A percentile compares a stretch with the other conserved stretches of the same genome.
phyloP scores from a whole-genome alignment of 1,140 invertebrate genomes.

The Eueides isabella region DNA sequence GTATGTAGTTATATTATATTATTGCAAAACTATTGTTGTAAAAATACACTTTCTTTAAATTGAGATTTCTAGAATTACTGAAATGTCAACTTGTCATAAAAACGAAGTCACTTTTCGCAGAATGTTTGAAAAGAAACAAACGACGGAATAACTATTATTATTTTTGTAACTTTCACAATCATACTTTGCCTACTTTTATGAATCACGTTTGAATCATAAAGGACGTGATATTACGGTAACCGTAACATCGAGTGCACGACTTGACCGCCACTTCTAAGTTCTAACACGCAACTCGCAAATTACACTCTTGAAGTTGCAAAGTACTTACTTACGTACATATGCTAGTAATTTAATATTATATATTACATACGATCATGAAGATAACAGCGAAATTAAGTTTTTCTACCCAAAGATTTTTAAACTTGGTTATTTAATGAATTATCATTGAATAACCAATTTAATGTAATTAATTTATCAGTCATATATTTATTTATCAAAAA shows the following conservation, averaged over 20 bases:
- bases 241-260: constrained; percentile 42
- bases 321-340: neutral
- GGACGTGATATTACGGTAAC: constrained; percentile 46
- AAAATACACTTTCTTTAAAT: neutral
- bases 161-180: constrained; percentile 3
- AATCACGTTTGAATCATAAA: constrained; percentile 49
- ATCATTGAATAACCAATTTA: no score
- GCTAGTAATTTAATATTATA: neutral
- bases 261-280: constrained; percentile 20
- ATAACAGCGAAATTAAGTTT: neutral
- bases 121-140: constrained; percentile 11
- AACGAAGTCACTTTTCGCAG: neutral
- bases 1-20: no score
- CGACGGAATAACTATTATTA: neutral
- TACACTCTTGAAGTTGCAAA: constrained; percentile 35
- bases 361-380: neutral
- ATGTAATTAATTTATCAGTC: no score
- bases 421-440: no score
- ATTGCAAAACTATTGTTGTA: neutral
- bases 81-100: neutral
- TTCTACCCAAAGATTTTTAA: neutral
- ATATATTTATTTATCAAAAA: no score
- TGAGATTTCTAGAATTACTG: neutral
- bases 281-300: constrained; percentile 49
- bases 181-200: constrained; percentile 29